Evolutionary conservation across 2,113 vertebrate genomes (phyloP).

Genomic region (Stercorarius parasiticus): DNA sequence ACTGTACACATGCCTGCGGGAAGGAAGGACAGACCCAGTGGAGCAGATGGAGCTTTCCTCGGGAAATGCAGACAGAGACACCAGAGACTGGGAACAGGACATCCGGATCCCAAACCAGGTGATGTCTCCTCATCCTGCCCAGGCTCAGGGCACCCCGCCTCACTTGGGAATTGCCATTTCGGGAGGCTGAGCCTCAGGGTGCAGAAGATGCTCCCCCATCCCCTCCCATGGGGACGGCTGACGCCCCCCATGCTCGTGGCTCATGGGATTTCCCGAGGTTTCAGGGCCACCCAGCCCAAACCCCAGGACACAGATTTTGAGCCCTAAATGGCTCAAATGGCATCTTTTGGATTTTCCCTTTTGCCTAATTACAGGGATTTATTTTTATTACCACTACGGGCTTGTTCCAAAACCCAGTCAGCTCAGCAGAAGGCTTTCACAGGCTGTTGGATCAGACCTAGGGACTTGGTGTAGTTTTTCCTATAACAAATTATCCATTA

Average conservation of each 20-base stretch:
- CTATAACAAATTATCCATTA: not conserved
- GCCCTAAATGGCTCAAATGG: not conserved
- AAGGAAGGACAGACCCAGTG: not conserved
- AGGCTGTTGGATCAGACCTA: not conserved
- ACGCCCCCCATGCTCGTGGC: too few relatives aligned
- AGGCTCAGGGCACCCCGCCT: fast-evolving
- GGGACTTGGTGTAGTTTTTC: not conserved
- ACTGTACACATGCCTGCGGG: not conserved
- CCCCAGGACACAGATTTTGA: not conserved
- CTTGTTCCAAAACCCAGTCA: not conserved
- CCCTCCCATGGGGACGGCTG: not conserved
- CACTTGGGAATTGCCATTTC: not conserved
- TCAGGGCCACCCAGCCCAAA: not conserved
- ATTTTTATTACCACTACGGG: not conserved
- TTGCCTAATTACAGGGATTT: constrained; percentile 7
- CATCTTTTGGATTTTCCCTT: not conserved
- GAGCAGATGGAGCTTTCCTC: not conserved
- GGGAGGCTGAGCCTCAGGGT: not conserved
- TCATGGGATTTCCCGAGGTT: not conserved
- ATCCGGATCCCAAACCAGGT: not conserved
- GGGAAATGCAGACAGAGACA: not conserved
- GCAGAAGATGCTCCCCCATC: not conserved
- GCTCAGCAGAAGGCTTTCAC: not conserved
- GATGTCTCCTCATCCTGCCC: not conserved
- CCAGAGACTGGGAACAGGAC: fast-evolving